Conservation (phyloP, 1,140 invertebrate genomes). For the Holotrichia oblita region DNA sequence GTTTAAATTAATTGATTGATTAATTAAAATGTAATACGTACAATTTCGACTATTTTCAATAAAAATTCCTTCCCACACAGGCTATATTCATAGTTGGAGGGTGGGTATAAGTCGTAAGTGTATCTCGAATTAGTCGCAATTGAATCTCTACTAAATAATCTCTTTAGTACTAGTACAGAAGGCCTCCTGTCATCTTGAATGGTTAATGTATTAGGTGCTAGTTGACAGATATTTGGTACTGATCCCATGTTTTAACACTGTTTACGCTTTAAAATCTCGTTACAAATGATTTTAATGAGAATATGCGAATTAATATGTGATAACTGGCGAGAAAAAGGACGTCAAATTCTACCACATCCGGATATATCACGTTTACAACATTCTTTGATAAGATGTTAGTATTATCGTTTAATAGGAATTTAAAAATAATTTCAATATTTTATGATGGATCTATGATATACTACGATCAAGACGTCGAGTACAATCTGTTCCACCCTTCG, state of each 20-base stretch:
- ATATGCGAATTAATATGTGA: background rate
- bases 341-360: background rate
- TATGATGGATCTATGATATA: no score
- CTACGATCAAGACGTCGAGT: no score
- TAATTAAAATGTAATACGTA: constrained; percentile 41
- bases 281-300: background rate
- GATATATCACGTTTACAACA: background rate
- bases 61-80: constrained; percentile 45
- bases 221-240: background rate
- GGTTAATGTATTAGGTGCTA: background rate
- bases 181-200: background rate
- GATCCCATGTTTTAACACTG: background rate
- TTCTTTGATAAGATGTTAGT: background rate
- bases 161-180: constrained; percentile 39
- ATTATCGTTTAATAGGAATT: background rate
- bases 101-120: background rate
- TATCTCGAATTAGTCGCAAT: constrained; percentile 36
- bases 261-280: no score
- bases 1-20: background rate
- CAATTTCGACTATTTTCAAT: constrained; percentile 47
- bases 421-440: no score
- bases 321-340: background rate
- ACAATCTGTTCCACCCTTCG: no score
- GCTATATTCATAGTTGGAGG: constrained; percentile 43
- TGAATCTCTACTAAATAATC: constrained; percentile 50